Evolutionary conservation across 1,140 invertebrate genomes (phyloP).

Genomic region (Latrodectus geometricus): DNA sequence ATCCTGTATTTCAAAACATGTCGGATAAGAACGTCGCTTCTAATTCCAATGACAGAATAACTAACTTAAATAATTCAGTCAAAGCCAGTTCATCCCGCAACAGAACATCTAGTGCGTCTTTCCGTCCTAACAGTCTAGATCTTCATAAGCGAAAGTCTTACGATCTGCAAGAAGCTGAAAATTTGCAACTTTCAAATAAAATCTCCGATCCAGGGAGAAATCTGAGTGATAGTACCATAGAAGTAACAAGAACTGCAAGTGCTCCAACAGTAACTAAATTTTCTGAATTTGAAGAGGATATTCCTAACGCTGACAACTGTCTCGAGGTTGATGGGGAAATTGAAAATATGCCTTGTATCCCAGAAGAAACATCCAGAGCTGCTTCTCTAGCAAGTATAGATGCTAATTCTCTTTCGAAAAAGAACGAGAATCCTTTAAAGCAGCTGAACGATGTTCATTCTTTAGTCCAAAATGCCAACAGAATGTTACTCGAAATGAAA

Average conservation of each 20-base stretch:
- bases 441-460: background rate
- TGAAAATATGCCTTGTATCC: conserved; percentile 37
- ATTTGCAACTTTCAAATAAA: background rate
- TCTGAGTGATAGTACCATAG: background rate
- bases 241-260: background rate
- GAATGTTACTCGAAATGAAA: background rate
- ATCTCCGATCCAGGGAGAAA: background rate
- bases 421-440: background rate
- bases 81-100: background rate
- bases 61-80: conserved; percentile 8
- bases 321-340: background rate
- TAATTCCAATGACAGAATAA: background rate
- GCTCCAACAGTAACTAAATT: background rate
- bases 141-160: background rate
- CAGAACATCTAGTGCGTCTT: background rate
- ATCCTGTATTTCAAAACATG: background rate
- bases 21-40: background rate
- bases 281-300: background rate
- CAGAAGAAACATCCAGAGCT: conserved; percentile 24
- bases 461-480: background rate
- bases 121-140: background rate
- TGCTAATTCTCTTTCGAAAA: background rate
- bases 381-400: background rate
- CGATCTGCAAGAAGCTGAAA: conserved; percentile 1
- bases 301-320: background rate